Base-by-base conservation (phyloP, 2,113 vertebrate species). In the Podarcis muralis region DNA sequence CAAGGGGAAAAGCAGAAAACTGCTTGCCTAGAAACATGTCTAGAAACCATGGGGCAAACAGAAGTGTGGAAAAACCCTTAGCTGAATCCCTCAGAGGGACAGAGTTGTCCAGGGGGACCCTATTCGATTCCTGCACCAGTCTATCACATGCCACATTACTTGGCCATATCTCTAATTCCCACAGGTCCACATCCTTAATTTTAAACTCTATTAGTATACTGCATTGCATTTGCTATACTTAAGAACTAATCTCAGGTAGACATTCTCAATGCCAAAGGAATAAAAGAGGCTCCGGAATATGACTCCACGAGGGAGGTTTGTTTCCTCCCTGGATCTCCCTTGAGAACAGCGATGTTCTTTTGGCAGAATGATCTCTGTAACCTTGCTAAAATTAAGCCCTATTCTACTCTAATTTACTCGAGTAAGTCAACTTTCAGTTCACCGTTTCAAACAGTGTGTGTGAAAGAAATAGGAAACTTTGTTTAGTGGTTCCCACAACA, bases 401-500 rank as follows among this genome's bases (percentile, higher is more conserved):
- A 9, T 53, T 86, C 37, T 78, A 43, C 59, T 86, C 23, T 79
- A 86, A 78, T 86, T 86, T 86, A 48, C 85, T 53, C 53, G 27
- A 78, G n/a, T 68, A 43, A 43, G 48, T 53, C 48, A 86, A 48
- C 40, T 68, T 66, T 78, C 37, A 25, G 48, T 79, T 68, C 62
- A 53, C 18, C 68, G 62, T 79, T 86, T 32, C 22, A 79, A 35
- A 78, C 48, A 78, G 25, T 48, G 27, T 66, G 74, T 37, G 22
- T 85, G 32, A 59, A 84, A 57, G n/a, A 75, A 74, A 57, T n/a
- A 16, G 27, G 8, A 35, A 69, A 57, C 48, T 74, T 48, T 35
- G 25, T 75, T 74, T n/a, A 85, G 71, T 85, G 83, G 32, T 78
- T 86, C 85, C 9, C 85, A 79, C 77, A 79, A 75, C 62, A 86